These are phyloP conservation scores for Meriones unguiculatus DNA, from an alignment of 2,113 vertebrate genomes.

Conservation along the genomic window DNA sequence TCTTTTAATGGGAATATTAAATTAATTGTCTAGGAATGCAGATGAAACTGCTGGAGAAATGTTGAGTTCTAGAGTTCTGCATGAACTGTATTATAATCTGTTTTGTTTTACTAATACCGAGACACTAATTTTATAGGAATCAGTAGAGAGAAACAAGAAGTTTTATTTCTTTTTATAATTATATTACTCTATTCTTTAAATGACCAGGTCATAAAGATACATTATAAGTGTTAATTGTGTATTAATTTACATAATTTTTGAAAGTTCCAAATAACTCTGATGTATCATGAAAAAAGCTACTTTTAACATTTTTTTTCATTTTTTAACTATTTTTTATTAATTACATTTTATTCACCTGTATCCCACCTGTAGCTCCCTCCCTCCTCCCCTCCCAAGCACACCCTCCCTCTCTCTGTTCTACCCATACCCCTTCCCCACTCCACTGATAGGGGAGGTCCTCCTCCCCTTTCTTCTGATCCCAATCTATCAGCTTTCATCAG, in stretches of 20 bases:
- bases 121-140: conserved; percentile 37
- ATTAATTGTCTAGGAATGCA: background rate
- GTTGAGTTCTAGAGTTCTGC: background rate
- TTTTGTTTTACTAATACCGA: background rate
- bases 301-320: background rate
- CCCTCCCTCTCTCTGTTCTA: too few species aligned
- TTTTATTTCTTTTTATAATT: background rate
- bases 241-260: background rate
- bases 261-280: background rate
- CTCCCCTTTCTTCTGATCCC: too few species aligned
- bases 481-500: too few species aligned
- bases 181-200: background rate
- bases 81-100: background rate
- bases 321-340: too few species aligned
- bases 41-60: background rate
- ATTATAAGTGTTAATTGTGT: background rate
- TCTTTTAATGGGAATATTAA: background rate
- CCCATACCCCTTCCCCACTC: too few species aligned
- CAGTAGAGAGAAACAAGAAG: background rate
- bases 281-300: background rate
- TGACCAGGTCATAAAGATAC: background rate
- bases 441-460: too few species aligned
- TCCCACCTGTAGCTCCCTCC: too few species aligned
- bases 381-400: too few species aligned
- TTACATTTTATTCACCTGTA: too few species aligned